Conservation (phyloP, 2,888 invertebrate species). For the Pocota personata region DNA sequence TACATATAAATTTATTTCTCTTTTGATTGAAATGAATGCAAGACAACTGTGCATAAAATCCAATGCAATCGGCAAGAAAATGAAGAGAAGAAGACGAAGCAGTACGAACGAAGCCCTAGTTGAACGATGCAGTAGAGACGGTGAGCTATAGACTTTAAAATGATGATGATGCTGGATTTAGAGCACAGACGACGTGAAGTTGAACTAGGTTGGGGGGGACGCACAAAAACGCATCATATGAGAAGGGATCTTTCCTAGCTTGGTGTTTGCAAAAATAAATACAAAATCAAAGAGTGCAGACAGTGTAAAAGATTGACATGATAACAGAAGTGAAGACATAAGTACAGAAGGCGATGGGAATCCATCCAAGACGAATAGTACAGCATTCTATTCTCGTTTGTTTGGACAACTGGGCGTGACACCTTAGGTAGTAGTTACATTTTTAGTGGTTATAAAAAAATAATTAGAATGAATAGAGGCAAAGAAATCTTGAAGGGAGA, state of each 20-base stretch:
- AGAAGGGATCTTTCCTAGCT: background rate
- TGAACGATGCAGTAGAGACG: conserved; percentile 12
- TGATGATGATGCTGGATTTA: conserved; percentile 55
- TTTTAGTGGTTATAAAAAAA: background rate
- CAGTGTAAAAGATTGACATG: conserved; percentile 49
- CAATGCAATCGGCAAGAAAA: background rate
- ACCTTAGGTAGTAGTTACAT: background rate
- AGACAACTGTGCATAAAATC: conserved; percentile 29
- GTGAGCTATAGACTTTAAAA: conserved; percentile 41
- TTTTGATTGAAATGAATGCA: conserved; percentile 57
- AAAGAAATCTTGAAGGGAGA: background rate
- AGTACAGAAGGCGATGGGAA: conserved; percentile 44
- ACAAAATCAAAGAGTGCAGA: conserved; percentile 21
- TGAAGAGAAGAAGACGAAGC: background rate
- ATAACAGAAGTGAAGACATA: conserved; percentile 46
- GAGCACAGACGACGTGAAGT: conserved; percentile 63
- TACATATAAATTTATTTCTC: conserved; percentile 32
- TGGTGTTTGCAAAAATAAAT: background rate
- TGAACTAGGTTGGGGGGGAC: conserved; percentile 17
- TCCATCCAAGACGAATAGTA: conserved; percentile 31
- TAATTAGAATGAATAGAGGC: background rate
- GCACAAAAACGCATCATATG: background rate
- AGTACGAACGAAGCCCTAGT: conserved; percentile 47
- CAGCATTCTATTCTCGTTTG: background rate
- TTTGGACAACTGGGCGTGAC: conserved; percentile 6